Base-by-base conservation (phyloP, 2,888 invertebrate genomes). In the Autographa pulchrina region DNA sequence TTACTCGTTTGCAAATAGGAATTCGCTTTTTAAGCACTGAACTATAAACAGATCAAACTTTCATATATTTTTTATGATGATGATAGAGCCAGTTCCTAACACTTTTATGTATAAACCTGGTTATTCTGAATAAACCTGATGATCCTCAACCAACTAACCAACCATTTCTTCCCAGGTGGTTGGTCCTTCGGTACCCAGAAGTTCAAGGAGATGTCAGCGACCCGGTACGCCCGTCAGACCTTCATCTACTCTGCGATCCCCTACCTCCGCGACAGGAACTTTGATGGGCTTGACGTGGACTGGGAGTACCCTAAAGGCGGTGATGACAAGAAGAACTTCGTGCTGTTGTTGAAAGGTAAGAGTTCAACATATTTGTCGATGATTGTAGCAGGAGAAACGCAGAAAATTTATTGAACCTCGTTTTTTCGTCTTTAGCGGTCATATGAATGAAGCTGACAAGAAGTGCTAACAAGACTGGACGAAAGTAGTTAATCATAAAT, bases 101-200 rank as follows among this genome's bases (percentile, higher is more conserved):
- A 38, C 11, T 38, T 11, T 38, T 35, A 5, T 38, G 38, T 38
- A 11, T 11, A 38, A 25, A 25, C 25, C 38, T 38, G 11, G 11
- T 38, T 38, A 38, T 7, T 13, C 13, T 13, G 0, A 5, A 48
- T n/a, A 6, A 16, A n/a, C 4, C 48, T 48, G n/a, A 48, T n/a
- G 2, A 48, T 48, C 48, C 8, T 48, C n/a, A 43, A 43, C 43
- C 16, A 43, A 43, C 11, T 54, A 20, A 52, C 1, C 0, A 6
- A 3, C 11, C 11, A 25, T 67, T 64, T 68, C 60, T 75, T 65
- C 9, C 14, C 92, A 98, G 98, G 98, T 93, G 99, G 99, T 70
- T 99, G 99, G 99, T 99, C 99, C 0, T 99, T 99, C 91, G 99
- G 99, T 56, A 99, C 99, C 0, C 98, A 99, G 93, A 98, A 99